Base-by-base conservation (phyloP, 2,888 invertebrate genomes). In the Machimus atricapillus region DNA sequence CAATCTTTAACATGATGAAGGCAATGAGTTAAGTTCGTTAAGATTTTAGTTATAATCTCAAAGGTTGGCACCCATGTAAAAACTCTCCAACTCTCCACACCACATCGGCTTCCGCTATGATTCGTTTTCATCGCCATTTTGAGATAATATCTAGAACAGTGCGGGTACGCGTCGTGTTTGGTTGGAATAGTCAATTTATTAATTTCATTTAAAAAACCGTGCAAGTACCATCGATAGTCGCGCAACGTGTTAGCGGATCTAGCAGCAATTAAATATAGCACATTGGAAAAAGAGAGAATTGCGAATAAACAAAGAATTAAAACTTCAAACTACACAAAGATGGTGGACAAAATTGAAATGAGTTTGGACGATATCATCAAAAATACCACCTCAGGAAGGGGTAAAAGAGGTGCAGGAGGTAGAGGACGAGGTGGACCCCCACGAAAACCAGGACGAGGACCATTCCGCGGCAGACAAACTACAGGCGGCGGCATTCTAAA, bases 341-440 rank as follows among this genome's bases (percentile, higher is more conserved):
- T 98, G 97, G 96, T 96, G 90, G 97, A 98, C 91, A 98, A 97
- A 94, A 97, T 99, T 93, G 98, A 99, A 93, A 97, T 98, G 97
- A 98, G 98, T 91, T 94, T 99, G 90, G 99, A 99, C 92, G 99
- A 99, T 90, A 98, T 99, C 88, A 99, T 99, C 90, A 98, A 97
- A 94, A 96, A 94, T 90, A 97, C 95, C 89, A 97, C 95, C 89
- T 94, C 95, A 89, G 94, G 95, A 89, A 93, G 94, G 79, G 92
- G 93, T 83, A 94, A 94, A 76, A 46, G 79, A 9, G 93, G 94
- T 86, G 94, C 94, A 52, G 94, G 94, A 52, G 93, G 94, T 31
- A 91, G 93, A 85, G 90, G 94, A 31, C 92, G 94, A 23, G 94
- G 94, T 83, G 93, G 93, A 73, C 93, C 93, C 86, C 93, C 93